Evolutionary conservation across 2,113 vertebrate genomes (phyloP).

Genomic region (Anthoscopus minutus): DNA sequence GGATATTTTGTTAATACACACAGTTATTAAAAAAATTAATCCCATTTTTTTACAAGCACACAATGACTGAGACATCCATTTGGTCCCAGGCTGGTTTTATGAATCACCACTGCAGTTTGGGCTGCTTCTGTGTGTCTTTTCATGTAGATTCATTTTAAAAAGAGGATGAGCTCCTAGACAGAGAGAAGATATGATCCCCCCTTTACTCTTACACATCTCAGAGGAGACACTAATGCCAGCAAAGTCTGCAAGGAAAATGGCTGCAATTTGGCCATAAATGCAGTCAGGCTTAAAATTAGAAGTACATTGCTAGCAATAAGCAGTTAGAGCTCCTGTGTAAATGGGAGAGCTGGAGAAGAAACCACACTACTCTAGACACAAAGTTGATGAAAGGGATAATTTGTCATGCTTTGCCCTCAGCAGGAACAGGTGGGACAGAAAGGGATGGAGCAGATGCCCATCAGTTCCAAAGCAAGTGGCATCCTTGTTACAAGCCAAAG

Average conservation of each 20-base stretch:
- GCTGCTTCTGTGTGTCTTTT: neutral
- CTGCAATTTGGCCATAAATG: neutral
- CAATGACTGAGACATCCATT: neutral
- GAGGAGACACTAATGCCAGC: neutral
- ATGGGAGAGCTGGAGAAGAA: neutral
- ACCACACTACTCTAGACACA: neutral
- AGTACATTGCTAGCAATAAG: neutral
- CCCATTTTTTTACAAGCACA: neutral
- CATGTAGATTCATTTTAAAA: neutral
- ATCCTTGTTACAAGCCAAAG: neutral
- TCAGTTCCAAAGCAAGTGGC: neutral
- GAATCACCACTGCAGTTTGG: neutral
- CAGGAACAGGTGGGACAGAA: neutral
- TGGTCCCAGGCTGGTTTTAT: neutral
- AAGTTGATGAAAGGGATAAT: neutral
- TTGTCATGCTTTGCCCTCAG: neutral
- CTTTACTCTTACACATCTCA: neutral
- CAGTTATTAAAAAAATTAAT: neutral
- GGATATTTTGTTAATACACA: neutral
- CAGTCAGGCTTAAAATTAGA: constrained; percentile 7
- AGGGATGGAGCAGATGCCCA: neutral
- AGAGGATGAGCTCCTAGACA: neutral
- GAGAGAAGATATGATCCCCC: neutral
- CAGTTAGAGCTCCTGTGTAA: neutral
- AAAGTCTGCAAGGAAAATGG: neutral